phyloP scores from a whole-genome alignment of 2,113 vertebrate genomes.

The Hypocryptadius cinnamomeus region DNA sequence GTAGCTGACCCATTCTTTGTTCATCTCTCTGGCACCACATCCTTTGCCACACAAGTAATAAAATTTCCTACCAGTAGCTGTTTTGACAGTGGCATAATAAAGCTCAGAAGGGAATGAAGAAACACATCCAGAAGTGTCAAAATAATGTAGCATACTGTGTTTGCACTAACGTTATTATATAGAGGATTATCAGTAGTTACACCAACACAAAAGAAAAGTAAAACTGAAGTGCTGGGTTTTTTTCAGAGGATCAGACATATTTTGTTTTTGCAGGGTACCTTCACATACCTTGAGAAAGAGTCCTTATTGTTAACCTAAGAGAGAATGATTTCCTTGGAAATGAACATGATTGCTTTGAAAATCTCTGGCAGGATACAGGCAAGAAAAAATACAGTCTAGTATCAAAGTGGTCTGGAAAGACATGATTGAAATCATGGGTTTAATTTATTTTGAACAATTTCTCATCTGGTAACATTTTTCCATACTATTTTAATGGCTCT shows the following conservation, averaged over 20 bases:
- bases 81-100: slow-evolving; percentile 33
- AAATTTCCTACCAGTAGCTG: slow-evolving; percentile 22
- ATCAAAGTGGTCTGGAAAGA: not conserved
- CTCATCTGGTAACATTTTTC: slow-evolving; percentile 71
- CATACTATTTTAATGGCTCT: slow-evolving; percentile 62
- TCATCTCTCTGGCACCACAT: slow-evolving; percentile 26
- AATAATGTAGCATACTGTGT: not conserved
- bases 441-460: slow-evolving; percentile 65
- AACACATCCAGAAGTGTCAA: slow-evolving; percentile 12
- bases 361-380: not conserved
- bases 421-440: slow-evolving; percentile 31
- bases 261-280: not conserved
- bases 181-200: not conserved
- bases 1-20: slow-evolving; percentile 27
- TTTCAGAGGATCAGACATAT: not conserved
- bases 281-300: not conserved
- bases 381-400: not conserved
- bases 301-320: not conserved
- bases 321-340: slow-evolving; percentile 26
- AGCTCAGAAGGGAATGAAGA: slow-evolving; percentile 30
- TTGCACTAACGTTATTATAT: not conserved
- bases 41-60: slow-evolving; percentile 35
- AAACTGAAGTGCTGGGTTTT: not conserved
- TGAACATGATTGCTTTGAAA: not conserved
- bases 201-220: not conserved